These are phyloP conservation scores for Dicrurus megarhynchus DNA, from an alignment of 2,113 vertebrate species.

Conservation along the genomic window DNA sequence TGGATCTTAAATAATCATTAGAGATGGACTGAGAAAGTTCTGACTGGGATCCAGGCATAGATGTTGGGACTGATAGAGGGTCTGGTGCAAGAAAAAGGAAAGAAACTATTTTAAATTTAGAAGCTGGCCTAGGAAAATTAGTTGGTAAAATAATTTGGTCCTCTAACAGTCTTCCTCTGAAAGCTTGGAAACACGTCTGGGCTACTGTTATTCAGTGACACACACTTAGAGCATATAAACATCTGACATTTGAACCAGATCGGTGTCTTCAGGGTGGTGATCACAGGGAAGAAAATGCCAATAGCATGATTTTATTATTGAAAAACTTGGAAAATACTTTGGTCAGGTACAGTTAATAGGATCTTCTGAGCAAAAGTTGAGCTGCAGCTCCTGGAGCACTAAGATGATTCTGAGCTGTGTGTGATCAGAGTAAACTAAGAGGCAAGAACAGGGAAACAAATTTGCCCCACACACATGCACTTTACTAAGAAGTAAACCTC, in stretches of 20 bases:
- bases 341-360: not conserved
- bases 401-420: not conserved
- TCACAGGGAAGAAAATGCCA: not conserved
- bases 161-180: not conserved
- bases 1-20: not conserved
- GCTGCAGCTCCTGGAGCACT: not conserved
- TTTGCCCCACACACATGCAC: fast-evolving
- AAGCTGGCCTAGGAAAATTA: not conserved
- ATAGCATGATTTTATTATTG: not conserved
- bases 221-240: not conserved
- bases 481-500: not conserved
- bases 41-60: not conserved
- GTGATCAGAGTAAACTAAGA: not conserved
- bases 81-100: not conserved
- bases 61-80: not conserved
- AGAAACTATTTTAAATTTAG: not conserved
- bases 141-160: not conserved
- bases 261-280: fast-evolving
- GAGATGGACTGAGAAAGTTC: not conserved
- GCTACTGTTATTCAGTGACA: not conserved
- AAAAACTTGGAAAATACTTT: not conserved
- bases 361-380: not conserved
- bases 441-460: not conserved
- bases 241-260: not conserved
- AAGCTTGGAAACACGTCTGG: not conserved